Evolutionary conservation across 2,797 vertebrate species (phyloP), one percentile per base, ranked within the genome.

Genomic region (Nannoperca australis): DNA sequence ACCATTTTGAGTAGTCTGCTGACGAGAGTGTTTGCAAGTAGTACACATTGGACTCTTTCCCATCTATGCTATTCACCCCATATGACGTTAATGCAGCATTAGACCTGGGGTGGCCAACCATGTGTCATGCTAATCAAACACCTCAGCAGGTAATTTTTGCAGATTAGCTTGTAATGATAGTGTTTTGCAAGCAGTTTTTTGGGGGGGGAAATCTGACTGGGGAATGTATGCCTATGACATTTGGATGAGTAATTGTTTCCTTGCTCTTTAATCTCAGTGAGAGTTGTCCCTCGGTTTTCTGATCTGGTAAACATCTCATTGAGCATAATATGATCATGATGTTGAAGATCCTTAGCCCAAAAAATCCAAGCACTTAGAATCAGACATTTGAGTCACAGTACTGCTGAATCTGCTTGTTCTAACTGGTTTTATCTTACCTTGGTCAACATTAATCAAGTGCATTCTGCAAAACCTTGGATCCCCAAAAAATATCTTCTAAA

Each of bases 221-320:
- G 10, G 7, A 53, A 59, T 65, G 22, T 15, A 45, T n/a, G 42
- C 27, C 58, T 20, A 38, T 60, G 47, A 67, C 50, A 70, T 45
- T 75, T 56, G 8, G 34, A 56, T 51, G 17, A 70, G 32, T 66
- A 50, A 70, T 73, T 68, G 61, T 70, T 66, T 70, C 54, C 62
- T 17, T 36, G 60, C 75, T 70, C 54, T 54, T 69, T 44, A 45
- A 73, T 24, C 36, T 42, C 44, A 40, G 18, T 54, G 32, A 73
- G 51, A 65, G 47, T 64, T 40, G 54, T 49, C 22, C 5, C 54
- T 55, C 51, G 56, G 27, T 62, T 51, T 70, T 71, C 22, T 53
- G 30, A 51, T 51, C 7, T 56, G 24, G 11, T 27, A 7, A 9
- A 61, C 0, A 7, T 58, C n/a, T 75, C 22, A 67, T 45, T 62